Conservation (phyloP, 2,797 vertebrate genomes). For the Prionace glauca region DNA sequence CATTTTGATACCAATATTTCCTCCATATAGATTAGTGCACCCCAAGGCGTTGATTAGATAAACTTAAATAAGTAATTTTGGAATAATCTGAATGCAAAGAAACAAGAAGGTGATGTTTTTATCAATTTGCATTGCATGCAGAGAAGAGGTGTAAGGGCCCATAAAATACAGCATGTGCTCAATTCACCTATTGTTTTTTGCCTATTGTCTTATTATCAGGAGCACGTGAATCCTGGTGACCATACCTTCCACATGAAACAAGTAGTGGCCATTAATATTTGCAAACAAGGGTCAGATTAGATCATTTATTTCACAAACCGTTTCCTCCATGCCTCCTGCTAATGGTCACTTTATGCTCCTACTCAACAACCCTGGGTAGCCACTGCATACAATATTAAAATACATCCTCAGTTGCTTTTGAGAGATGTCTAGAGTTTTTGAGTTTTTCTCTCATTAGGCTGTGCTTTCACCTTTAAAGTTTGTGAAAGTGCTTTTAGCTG, state of each 20-base stretch:
- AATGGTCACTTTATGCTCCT: not conserved
- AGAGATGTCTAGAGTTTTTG: not conserved
- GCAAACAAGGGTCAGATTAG: not conserved
- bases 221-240: not conserved
- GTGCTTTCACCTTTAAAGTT: not conserved
- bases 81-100: not conserved
- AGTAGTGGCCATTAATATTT: not conserved
- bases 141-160: not conserved
- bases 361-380: not conserved
- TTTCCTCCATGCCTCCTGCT: not conserved
- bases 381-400: not conserved
- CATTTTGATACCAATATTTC: not conserved
- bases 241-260: not conserved
- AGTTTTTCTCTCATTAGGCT: not conserved
- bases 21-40: not conserved
- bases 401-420: not conserved
- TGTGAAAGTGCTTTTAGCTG: not conserved
- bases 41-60: not conserved
- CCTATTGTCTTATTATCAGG: not conserved
- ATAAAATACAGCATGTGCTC: not conserved
- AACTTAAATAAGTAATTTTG: not conserved
- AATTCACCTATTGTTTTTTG: not conserved
- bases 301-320: too few species aligned
- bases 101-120: not conserved
- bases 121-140: not conserved